These are phyloP conservation scores for Sebastes melanostomus DNA, from an alignment of 2,797 vertebrate genomes.

Conservation along the genomic window DNA sequence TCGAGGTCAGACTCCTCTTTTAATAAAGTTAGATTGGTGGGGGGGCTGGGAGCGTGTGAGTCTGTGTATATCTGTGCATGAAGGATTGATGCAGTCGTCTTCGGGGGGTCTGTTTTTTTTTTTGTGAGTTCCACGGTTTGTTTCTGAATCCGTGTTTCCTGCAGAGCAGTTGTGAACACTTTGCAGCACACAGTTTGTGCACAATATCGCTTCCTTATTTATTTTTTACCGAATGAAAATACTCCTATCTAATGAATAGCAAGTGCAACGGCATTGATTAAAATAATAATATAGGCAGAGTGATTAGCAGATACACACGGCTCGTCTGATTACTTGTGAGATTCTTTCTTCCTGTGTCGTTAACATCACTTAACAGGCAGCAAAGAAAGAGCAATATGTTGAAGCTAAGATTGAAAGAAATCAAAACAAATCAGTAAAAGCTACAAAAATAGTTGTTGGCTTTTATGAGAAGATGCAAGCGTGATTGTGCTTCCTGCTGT, in stretches of 20 bases:
- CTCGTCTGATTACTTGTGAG: neutral
- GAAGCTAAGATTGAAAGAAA: neutral
- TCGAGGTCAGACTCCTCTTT: slow-evolving; percentile 65
- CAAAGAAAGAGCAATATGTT: neutral
- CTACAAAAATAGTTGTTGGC: neutral
- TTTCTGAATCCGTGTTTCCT: neutral
- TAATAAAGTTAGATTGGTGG: slow-evolving; percentile 67
- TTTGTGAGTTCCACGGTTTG: neutral
- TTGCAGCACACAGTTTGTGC: neutral
- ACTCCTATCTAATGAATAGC: neutral
- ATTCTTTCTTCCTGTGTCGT: neutral
- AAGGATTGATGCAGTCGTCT: neutral
- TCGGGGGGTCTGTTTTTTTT: neutral
- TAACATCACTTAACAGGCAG: neutral
- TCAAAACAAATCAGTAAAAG: neutral
- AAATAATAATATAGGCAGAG: neutral
- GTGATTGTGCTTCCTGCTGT: neutral
- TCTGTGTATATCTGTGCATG: neutral
- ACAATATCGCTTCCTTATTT: neutral
- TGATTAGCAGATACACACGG: neutral
- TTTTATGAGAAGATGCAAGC: neutral
- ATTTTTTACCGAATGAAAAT: neutral
- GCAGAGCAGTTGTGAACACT: neutral
- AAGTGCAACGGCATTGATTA: neutral
- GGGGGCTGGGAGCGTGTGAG: neutral